These are phyloP conservation scores for Coregonus suidteri DNA, from an alignment of 2,797 vertebrate species.

Conservation along the genomic window DNA sequence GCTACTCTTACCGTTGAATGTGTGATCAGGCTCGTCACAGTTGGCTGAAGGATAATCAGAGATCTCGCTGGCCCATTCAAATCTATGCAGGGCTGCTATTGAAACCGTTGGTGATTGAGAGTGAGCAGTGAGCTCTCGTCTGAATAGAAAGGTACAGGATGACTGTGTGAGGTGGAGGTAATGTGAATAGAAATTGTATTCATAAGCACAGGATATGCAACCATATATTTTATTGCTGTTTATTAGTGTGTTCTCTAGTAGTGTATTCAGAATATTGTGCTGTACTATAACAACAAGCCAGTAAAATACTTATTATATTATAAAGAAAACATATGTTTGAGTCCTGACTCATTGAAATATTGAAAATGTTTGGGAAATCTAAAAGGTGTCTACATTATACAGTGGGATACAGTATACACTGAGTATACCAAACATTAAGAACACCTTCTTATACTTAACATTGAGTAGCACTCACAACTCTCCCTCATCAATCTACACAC, in stretches of 20 bases:
- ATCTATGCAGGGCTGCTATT: slow-evolving; percentile 30
- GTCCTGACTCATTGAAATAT: slow-evolving; percentile 12
- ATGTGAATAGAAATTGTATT: not conserved
- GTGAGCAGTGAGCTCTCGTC: not conserved
- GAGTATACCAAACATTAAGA: too few species aligned
- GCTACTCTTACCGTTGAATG: slow-evolving; percentile 43
- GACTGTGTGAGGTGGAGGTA: not conserved
- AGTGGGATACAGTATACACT: too few species aligned
- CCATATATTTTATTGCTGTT: not conserved
- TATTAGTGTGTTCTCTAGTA: not conserved
- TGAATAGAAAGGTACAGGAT: not conserved
- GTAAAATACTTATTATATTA: not conserved
- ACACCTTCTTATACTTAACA: too few species aligned
- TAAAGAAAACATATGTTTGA: not conserved
- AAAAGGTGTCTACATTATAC: not conserved
- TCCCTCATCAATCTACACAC: too few species aligned
- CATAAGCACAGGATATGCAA: not conserved
- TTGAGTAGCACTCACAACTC: too few species aligned
- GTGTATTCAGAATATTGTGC: not conserved
- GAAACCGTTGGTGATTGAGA: slow-evolving; percentile 1
- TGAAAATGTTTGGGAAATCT: slow-evolving; percentile 11
- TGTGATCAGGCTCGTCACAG: slow-evolving; percentile 46
- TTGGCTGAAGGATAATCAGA: slow-evolving; percentile 38
- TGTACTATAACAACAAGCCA: not conserved
- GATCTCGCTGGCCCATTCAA: slow-evolving; percentile 34